These are phyloP conservation scores for Synchiropus splendidus DNA, from an alignment of 2,113 vertebrate genomes.

Conservation along the genomic window DNA sequence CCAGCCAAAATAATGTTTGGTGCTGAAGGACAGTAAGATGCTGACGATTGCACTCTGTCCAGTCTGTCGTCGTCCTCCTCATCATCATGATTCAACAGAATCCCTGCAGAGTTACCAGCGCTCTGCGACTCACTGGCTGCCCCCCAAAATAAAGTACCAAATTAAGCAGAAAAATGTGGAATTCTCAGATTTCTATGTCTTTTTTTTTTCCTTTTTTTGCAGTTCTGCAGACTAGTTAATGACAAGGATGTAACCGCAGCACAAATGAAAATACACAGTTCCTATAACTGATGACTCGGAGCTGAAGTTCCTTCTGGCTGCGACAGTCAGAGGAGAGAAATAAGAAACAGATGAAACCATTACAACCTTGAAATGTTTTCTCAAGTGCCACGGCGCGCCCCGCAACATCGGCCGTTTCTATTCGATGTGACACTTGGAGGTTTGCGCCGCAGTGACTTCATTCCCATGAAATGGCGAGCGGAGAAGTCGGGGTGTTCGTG, in stretches of 20 bases:
- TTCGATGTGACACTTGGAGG: conserved; percentile 23
- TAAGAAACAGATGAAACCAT: conserved; percentile 43
- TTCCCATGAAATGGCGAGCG: too few species aligned
- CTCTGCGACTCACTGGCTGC: too few species aligned
- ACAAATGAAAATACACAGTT: conserved; percentile 24
- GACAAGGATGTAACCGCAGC: conserved; percentile 20
- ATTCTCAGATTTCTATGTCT: too few species aligned
- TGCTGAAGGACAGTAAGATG: too few species aligned
- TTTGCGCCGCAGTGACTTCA: neutral
- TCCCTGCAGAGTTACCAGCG: too few species aligned
- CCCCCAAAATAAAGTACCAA: conserved; percentile 10
- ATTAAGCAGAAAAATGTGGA: neutral
- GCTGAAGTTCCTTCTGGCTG: conserved; percentile 17
- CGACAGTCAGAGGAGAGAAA: conserved; percentile 28
- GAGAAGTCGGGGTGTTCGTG: too few species aligned
- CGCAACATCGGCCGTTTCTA: conserved; percentile 11
- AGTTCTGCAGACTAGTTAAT: conserved; percentile 19
- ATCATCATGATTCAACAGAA: too few species aligned
- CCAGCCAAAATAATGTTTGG: too few species aligned
- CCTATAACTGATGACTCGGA: conserved; percentile 24
- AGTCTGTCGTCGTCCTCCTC: too few species aligned
- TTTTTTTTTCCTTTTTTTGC: conserved; percentile 19
- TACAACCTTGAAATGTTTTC: conserved; percentile 35
- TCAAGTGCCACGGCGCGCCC: conserved; percentile 17
- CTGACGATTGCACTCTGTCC: too few species aligned